Base-by-base conservation (phyloP, 1,140 invertebrate genomes). In the Drosophila navojoa region DNA sequence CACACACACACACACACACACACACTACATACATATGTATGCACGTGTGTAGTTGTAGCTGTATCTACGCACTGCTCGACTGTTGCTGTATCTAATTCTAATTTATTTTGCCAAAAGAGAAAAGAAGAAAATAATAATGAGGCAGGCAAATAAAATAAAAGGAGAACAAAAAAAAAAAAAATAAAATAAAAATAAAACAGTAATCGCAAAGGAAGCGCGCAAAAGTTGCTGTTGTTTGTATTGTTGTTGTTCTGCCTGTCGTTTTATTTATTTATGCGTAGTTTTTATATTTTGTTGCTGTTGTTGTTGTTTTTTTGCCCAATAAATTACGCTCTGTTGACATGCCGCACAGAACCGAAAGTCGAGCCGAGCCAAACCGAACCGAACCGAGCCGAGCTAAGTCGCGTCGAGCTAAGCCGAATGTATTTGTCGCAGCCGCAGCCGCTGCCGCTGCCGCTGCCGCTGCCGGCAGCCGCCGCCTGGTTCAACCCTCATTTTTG, bases 321-420 rank as follows among this genome's bases (percentile, higher is more conserved):
- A 87, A 86, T 86, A 87, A 86, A 86, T 86, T 87, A 87, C 76
- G 71, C 66, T 76, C 75, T 68, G 82, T 82, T 86, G 78, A 86
- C 82, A 87, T 81, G 75, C 55, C 64, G 63, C 63, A 60, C 82
- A 64, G 75, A 76, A 59, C 52, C 61, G 22, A 19, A 19, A 11
- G 2, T 29, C 52, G 15, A 25, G 13, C 42, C 76, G 47, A 10
- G 29, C 10, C 15, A 15, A 58, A 47, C 45, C 52, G 27, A 13
- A 45, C 60, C 64, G 42, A 35, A 29, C n/a, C 52, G 22, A n/a
- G 16, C 15, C 22, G 10, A 29, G 13, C 25, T 13, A 13, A 60
- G 53, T 38, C 50, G 27, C 5, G 52, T 68, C 64, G 54, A 42
- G 50, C 16, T 25, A 13, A 25, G 16, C 19, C 29, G 35, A 38